These are phyloP conservation scores for Bellardia bayeri DNA, from an alignment of 2,888 invertebrate genomes.

Conservation along the genomic window DNA sequence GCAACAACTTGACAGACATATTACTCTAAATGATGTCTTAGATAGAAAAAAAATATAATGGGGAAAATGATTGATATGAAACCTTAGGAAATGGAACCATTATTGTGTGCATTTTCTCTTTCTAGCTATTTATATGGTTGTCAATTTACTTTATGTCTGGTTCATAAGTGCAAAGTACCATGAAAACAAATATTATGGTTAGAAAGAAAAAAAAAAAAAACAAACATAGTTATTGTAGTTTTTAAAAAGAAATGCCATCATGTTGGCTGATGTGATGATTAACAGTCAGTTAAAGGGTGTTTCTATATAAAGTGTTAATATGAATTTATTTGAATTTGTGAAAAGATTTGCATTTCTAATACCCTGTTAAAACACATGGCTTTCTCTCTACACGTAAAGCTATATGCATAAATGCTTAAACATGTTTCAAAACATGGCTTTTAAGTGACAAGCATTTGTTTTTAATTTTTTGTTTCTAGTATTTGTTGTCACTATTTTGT, in stretches of 20 bases:
- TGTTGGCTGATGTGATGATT: conserved; percentile 18
- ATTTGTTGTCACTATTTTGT: neutral
- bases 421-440: conserved; percentile 28
- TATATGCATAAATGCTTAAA: conserved; percentile 42
- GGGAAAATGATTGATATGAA: conserved; percentile 17
- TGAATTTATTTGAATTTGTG: too few species aligned
- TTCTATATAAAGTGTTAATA: neutral
- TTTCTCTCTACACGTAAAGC: neutral
- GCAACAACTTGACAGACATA: conserved; percentile 67
- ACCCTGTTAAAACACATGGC: neutral
- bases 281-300: neutral
- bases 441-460: conserved; percentile 25
- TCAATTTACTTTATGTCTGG: conserved; percentile 57
- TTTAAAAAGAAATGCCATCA: conserved; percentile 24
- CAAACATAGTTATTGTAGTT: conserved; percentile 48
- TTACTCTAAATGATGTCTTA: conserved; percentile 61
- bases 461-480: neutral
- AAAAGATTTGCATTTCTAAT: too few species aligned
- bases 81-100: conserved; percentile 27
- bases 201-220: neutral
- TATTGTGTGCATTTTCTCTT: conserved; percentile 30
- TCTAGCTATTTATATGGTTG: conserved; percentile 22
- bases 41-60: conserved; percentile 20
- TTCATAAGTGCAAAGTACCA: conserved; percentile 11
- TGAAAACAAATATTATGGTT: conserved; percentile 21